Evolutionary conservation across 2,888 invertebrate genomes (phyloP).

Genomic region (Ophion ventricosus): DNA sequence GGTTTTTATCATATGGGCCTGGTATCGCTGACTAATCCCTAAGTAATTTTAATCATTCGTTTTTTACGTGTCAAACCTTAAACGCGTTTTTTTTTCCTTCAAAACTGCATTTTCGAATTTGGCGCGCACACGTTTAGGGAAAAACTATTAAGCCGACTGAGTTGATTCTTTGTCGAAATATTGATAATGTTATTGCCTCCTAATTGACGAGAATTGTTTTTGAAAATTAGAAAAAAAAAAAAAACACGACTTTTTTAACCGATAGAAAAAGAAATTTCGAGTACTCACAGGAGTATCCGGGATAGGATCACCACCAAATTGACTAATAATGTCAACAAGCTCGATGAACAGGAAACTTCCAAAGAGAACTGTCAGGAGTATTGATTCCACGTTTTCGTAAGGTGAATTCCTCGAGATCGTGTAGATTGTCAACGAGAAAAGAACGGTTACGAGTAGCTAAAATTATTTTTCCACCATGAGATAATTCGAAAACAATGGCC

Average conservation of each 20-base stretch:
- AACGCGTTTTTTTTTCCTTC: no score
- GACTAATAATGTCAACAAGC: slow-evolving; percentile 79
- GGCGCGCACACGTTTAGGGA: no score
- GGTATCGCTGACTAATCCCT: no score
- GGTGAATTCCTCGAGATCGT: slow-evolving; percentile 70
- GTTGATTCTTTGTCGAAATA: no score
- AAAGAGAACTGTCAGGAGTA: slow-evolving; percentile 68
- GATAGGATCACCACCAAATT: slow-evolving; percentile 79
- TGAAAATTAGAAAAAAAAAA: no score
- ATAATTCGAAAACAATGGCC: background rate
- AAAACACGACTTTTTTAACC: slow-evolving; percentile 2
- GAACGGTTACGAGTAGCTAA: slow-evolving; percentile 67
- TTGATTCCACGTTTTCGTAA: slow-evolving; percentile 66
- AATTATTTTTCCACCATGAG: slow-evolving; percentile 28
- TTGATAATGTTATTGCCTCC: no score
- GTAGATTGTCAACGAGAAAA: slow-evolving; percentile 68
- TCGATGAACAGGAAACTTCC: slow-evolving; percentile 76
- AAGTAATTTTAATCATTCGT: no score
- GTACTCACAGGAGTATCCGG: slow-evolving; percentile 80
- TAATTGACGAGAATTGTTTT: no score
- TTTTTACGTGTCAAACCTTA: no score
- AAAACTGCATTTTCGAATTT: no score
- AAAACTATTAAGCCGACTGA: no score
- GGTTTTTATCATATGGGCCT: no score
- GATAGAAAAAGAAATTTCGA: background rate